Conservation (phyloP, 2,113 vertebrate species). For the Carlito syrichta region DNA sequence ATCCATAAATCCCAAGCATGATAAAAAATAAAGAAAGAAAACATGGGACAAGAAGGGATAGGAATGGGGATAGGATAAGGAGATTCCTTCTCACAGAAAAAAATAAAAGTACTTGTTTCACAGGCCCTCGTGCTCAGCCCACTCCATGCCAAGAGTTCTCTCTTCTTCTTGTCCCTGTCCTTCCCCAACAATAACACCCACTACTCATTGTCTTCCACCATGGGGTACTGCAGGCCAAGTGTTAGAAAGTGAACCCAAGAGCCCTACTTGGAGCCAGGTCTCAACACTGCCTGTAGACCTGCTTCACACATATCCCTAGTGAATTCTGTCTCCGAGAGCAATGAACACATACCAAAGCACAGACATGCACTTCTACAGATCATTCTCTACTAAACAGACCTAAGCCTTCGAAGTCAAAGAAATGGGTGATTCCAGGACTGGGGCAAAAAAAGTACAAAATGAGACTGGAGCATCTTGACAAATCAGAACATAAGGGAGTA, state of each 20-base stretch:
- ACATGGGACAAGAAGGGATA: neutral
- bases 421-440: neutral
- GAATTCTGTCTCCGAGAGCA: neutral
- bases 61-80: neutral
- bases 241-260: neutral
- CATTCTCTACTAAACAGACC: neutral
- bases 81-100: neutral
- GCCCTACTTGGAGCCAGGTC: neutral
- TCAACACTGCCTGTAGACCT: neutral
- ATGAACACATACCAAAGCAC: neutral
- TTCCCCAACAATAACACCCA: neutral
- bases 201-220: too few species aligned
- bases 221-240: too few species aligned
- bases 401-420: neutral
- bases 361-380: neutral
- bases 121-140: neutral
- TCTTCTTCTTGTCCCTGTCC: neutral
- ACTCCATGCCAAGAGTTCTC: too few species aligned
- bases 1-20: neutral
- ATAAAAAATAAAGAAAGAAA: neutral
- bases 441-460: neutral
- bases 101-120: neutral
- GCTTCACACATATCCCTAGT: neutral
- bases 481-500: neutral
- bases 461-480: rapidly evolving